Conservation (phyloP, 1,140 invertebrate genomes). For the Drosophila tani region DNA sequence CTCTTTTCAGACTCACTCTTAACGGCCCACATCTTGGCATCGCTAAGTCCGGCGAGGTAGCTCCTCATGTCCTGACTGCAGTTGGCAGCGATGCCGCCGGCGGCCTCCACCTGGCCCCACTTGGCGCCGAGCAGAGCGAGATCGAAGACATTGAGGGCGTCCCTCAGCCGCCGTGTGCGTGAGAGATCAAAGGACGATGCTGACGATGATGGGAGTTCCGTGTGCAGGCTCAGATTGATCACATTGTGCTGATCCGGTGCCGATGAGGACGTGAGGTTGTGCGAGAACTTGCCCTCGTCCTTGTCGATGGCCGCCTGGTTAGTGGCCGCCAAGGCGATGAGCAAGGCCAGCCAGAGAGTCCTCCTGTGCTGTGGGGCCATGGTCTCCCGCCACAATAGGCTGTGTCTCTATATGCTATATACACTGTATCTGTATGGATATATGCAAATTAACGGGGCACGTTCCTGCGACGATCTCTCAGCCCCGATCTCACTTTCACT, state of each 20-base stretch:
- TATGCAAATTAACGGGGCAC: slow-evolving; percentile 65
- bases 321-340: slow-evolving; percentile 33
- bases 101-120: slow-evolving; percentile 82
- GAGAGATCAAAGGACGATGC: slow-evolving; percentile 50
- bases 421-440: slow-evolving; percentile 16
- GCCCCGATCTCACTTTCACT: slow-evolving; percentile 69
- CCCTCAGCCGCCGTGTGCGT: slow-evolving; percentile 85
- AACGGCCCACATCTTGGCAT: slow-evolving; percentile 89
- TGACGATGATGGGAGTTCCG: slow-evolving; percentile 16
- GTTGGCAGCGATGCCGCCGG: slow-evolving; percentile 70
- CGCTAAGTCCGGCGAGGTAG: slow-evolving; percentile 88
- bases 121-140: slow-evolving; percentile 85
- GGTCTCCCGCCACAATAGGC: slow-evolving; percentile 8
- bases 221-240: slow-evolving; percentile 65
- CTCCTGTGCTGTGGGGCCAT: slow-evolving; percentile 21
- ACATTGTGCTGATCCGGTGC: slow-evolving; percentile 61
- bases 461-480: slow-evolving; percentile 50
- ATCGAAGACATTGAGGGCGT: slow-evolving; percentile 86
- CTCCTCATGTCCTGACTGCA: slow-evolving; percentile 88
- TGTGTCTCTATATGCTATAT: slow-evolving; percentile 22
- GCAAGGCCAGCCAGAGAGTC: slow-evolving; percentile 39
- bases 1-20: slow-evolving; percentile 88
- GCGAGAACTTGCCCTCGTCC: slow-evolving; percentile 57
- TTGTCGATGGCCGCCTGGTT: slow-evolving; percentile 65
- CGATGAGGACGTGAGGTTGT: slow-evolving; percentile 13